Evolutionary conservation across 2,113 vertebrate genomes (phyloP).

Genomic region (Salvator merianae): DNA sequence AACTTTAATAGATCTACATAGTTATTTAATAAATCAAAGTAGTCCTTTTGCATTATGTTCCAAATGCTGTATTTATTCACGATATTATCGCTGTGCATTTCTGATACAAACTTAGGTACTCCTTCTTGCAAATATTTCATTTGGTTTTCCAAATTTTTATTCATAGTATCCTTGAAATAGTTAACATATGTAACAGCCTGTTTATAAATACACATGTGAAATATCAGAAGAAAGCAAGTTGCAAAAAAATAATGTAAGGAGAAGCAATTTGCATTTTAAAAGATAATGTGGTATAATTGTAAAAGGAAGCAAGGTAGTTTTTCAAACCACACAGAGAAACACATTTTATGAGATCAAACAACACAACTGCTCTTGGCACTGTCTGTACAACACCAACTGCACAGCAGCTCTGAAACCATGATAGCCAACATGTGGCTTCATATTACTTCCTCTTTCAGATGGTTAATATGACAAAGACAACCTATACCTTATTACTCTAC

Average conservation of each 20-base stretch:
- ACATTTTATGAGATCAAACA: background rate
- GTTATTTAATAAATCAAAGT: conserved; percentile 26
- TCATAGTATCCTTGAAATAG: conserved; percentile 53
- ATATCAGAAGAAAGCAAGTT: conserved; percentile 48
- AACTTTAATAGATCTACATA: background rate
- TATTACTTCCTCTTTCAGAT: background rate
- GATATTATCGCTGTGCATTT: conserved; percentile 18
- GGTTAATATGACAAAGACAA: background rate
- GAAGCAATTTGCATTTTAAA: conserved; percentile 49
- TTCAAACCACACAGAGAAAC: background rate
- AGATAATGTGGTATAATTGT: conserved; percentile 40
- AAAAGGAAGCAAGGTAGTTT: conserved; percentile 16
- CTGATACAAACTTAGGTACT: conserved; percentile 36
- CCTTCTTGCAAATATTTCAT: conserved; percentile 29
- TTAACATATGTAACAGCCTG: conserved; percentile 49
- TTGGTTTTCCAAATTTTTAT: conserved; percentile 48
- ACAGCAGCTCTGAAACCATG: background rate
- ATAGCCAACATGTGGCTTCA: background rate
- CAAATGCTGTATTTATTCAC: conserved; percentile 30
- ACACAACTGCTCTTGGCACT: background rate
- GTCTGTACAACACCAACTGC: too few species aligned
- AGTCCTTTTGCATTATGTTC: conserved; percentile 19
- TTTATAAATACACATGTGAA: conserved; percentile 60
- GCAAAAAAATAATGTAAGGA: conserved; percentile 58
- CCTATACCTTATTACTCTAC: background rate